phyloP scores from a whole-genome alignment of 2,797 vertebrate species.

The Catharus ustulatus region DNA sequence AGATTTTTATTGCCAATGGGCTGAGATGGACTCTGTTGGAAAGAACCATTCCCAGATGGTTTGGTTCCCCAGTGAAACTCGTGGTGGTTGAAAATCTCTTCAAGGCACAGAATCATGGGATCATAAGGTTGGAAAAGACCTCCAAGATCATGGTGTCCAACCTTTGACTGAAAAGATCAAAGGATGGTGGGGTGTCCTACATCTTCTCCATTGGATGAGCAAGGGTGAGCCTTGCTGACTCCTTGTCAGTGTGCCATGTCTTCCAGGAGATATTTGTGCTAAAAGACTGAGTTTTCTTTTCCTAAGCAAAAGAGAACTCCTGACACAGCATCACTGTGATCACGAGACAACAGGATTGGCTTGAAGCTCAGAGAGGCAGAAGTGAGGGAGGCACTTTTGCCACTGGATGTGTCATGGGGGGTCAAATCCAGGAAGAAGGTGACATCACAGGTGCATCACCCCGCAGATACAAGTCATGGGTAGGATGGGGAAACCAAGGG shows the following conservation, averaged over 20 bases:
- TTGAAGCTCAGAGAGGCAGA: background rate
- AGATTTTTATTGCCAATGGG: background rate
- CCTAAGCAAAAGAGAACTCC: background rate
- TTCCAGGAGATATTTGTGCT: background rate
- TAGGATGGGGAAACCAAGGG: background rate
- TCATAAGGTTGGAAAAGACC: too few species aligned
- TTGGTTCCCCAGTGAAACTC: background rate
- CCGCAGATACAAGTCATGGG: background rate
- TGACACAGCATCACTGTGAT: background rate
- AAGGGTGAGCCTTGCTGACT: background rate
- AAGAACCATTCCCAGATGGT: background rate
- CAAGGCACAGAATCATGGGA: background rate
- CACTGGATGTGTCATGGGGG: rapidly evolving
- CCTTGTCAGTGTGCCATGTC: rapidly evolving
- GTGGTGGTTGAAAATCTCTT: background rate
- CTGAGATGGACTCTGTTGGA: background rate
- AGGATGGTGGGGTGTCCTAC: background rate
- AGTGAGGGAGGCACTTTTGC: background rate
- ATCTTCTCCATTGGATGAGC: background rate
- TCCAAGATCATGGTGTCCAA: background rate
- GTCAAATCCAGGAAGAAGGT: background rate
- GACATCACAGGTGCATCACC: background rate
- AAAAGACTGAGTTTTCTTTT: background rate
- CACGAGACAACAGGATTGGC: background rate
- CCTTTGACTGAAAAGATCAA: background rate